phyloP scores from a whole-genome alignment of 2,888 invertebrate species.

The Anarsia innoxiella region DNA sequence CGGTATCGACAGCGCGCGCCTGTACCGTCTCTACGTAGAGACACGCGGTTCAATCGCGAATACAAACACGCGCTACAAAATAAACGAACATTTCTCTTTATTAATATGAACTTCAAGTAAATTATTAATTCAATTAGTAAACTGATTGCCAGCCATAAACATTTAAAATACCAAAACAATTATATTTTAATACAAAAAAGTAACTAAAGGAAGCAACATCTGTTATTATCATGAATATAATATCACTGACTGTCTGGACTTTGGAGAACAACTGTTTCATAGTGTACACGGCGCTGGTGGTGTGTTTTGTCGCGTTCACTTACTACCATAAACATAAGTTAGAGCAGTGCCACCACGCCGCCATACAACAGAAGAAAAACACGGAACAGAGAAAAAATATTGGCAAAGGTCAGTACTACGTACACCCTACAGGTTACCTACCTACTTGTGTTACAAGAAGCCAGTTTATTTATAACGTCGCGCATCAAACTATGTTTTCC shows the following conservation, averaged over 20 bases:
- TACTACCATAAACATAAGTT: slow-evolving; percentile 57
- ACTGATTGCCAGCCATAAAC: too few species aligned
- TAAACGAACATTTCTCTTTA: too few species aligned
- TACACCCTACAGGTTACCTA: too few species aligned
- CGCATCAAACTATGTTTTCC: too few species aligned
- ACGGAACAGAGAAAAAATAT: slow-evolving; percentile 42
- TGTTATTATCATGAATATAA: slow-evolving; percentile 49
- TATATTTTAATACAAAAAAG: background rate
- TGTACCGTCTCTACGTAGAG: too few species aligned
- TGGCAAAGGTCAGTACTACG: slow-evolving; percentile 50
- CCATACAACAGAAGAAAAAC: slow-evolving; percentile 30
- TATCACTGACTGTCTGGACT: slow-evolving; percentile 55
- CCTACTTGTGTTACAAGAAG: too few species aligned
- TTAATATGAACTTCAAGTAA: too few species aligned
- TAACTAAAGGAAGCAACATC: background rate
- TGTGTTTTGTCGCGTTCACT: slow-evolving; percentile 54
- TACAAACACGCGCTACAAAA: too few species aligned
- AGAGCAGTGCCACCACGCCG: slow-evolving; percentile 41
- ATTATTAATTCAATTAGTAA: too few species aligned
- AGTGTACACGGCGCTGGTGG: slow-evolving; percentile 51
- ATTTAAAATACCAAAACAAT: background rate
- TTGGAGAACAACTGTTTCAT: slow-evolving; percentile 62
- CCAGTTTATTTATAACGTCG: too few species aligned
- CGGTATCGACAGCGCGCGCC: slow-evolving; percentile 1
- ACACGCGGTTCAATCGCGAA: too few species aligned